These are phyloP conservation scores for Proisotoma minuta DNA, from an alignment of 2,888 invertebrate genomes.

Conservation along the genomic window DNA sequence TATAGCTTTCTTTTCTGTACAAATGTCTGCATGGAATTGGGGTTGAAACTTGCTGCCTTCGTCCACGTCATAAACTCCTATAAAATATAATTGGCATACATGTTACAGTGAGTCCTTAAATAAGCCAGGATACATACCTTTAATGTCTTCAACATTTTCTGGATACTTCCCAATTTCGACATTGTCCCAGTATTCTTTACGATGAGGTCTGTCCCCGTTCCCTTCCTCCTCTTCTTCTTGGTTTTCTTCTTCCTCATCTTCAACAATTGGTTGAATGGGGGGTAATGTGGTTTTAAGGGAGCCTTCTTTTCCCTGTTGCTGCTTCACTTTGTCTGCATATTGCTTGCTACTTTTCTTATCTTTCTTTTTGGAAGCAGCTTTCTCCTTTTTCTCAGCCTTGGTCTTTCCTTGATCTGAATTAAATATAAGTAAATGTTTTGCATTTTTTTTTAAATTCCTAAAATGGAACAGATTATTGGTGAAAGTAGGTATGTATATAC, in stretches of 20 bases:
- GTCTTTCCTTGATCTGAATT: too few relatives aligned
- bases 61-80: slow-evolving; percentile 31
- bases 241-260: not conserved
- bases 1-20: slow-evolving; percentile 27
- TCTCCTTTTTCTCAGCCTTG: too few relatives aligned
- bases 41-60: not conserved
- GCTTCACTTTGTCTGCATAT: slow-evolving; percentile 7
- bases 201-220: not conserved
- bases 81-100: too few relatives aligned
- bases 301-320: not conserved
- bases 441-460: not conserved
- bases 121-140: slow-evolving; percentile 19
- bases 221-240: not conserved
- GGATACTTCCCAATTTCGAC: slow-evolving; percentile 28
- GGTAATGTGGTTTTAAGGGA: not conserved
- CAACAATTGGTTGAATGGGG: not conserved
- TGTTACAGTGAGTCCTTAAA: too few relatives aligned
- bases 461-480: too few relatives aligned
- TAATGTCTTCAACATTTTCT: slow-evolving; percentile 26
- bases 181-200: slow-evolving; percentile 6
- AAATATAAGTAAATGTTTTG: too few relatives aligned
- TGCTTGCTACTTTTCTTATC: not conserved
- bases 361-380: too few relatives aligned
- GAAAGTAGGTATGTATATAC: too few relatives aligned
- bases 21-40: slow-evolving; percentile 20